Evolutionary conservation across 2,888 invertebrate species (phyloP), one percentile per base, ranked within the genome.

Genomic region (Silvanus unidentatus): DNA sequence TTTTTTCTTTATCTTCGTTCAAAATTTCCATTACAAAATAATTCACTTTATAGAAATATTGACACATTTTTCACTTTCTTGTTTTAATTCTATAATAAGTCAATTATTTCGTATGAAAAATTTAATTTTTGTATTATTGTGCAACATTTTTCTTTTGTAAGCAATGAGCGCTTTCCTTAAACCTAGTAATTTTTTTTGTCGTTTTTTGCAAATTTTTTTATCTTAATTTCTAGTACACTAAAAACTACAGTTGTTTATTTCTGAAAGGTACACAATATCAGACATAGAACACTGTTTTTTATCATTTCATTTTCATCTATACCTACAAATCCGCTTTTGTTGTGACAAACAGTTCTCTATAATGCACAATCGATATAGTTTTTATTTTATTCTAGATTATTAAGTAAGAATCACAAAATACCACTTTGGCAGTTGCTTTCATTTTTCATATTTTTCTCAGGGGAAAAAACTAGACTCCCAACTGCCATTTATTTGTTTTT

Each of bases 231-330:
- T 50, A 64, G 64, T 66, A 68, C 65, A 62, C 65, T 65, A 63
- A 54, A 66, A 63, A 60, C 59, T 63, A 47, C 32, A 32, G 11
- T 22, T 39, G 11, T 50, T 57, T 57, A n/a, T n/a, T 63, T 64
- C 62, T 62, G 61, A 65, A 57, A 70, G 69, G 69, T 70, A 70
- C 70, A 69, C 66, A 68, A 68, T 70, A 66, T 70, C 68, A 67
- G 69, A 70, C 69, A 68, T 64, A 66, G 64, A 68, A 63, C 60
- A 60, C 59, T 51, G 45, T 49, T 50, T 45, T n/a, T n/a, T n/a
- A n/a, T n/a, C n/a, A n/a, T 40, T 32, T 43, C 43, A 46, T 46
- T 44, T 43, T 16, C 49, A 45, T 46, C n/a, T n/a, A n/a, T 22
- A 22, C 22, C 22, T 22, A 22, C 22, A 22, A n/a, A 5, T 22